Evolutionary conservation across 2,113 vertebrate species (phyloP).

Genomic region (Eidolon helvum): DNA sequence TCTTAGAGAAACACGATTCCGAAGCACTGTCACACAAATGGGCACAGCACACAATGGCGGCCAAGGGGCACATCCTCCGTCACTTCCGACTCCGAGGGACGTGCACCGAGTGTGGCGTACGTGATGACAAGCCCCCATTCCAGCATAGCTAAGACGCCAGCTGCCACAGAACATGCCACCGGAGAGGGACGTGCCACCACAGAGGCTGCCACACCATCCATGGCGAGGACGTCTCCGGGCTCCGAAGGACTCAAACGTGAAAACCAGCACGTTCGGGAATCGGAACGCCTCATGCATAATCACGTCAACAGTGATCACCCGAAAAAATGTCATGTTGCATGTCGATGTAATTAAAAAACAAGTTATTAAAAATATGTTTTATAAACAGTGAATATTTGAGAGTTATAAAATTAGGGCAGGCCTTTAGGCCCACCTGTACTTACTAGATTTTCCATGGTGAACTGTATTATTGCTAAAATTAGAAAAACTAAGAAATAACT

Average conservation of each 20-base stretch:
- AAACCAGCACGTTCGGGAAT: background rate
- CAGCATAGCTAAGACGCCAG: background rate
- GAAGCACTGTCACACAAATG: no score
- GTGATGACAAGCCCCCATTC: background rate
- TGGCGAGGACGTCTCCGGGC: background rate
- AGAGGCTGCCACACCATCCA: fast-evolving
- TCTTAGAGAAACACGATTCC: no score
- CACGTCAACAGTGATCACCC: background rate
- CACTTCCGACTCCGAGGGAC: background rate
- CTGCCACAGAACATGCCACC: no score
- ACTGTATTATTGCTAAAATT: background rate
- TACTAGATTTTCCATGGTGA: conserved; percentile 7
- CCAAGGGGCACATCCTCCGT: no score
- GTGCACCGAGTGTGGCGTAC: background rate
- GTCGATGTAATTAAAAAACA: no score
- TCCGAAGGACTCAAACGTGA: background rate
- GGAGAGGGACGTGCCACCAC: background rate
- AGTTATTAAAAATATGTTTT: no score
- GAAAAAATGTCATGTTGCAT: no score
- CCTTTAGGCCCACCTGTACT: background rate
- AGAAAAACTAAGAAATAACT: background rate
- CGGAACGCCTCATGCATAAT: background rate
- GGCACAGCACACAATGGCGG: no score
- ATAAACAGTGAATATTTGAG: background rate
- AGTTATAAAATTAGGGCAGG: background rate